A percentile compares a stretch with the other conserved stretches of the same genome.
phyloP scores from a whole-genome alignment of 2,797 vertebrate genomes.

The Notolepis coatsorum region DNA sequence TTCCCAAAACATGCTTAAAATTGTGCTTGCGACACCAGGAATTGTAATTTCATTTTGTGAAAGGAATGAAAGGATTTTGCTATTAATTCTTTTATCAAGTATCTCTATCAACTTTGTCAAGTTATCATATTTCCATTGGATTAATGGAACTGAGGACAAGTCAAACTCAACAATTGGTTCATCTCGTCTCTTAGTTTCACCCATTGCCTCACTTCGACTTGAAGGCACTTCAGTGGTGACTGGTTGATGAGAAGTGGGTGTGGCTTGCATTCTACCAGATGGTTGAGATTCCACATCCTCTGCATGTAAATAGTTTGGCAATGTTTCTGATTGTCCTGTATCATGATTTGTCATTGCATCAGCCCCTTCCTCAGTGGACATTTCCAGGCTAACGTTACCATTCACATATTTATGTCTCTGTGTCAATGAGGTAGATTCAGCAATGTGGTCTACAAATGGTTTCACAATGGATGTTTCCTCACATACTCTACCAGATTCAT shows the following conservation, averaged over 20 bases:
- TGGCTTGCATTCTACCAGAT: not conserved
- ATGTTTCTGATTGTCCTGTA: not conserved
- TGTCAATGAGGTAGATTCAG: not conserved
- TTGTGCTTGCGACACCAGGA: rapidly evolving
- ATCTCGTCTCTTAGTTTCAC: not conserved
- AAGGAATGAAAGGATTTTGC: rapidly evolving
- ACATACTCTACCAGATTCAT: not conserved
- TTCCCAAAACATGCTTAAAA: slow-evolving; percentile 53
- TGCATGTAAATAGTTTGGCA: not conserved
- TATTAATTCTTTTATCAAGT: not conserved
- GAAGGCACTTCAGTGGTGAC: not conserved
- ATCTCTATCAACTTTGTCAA: slow-evolving; percentile 13
- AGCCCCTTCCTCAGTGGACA: not conserved
- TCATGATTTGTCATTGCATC: not conserved
- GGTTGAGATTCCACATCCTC: not conserved
- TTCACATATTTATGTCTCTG: not conserved
- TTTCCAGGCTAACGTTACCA: not conserved
- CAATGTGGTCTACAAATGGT: not conserved
- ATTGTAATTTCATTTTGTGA: too few species aligned
- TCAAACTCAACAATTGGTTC: not conserved
- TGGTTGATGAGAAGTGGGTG: not conserved
- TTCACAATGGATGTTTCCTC: not conserved
- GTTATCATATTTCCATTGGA: slow-evolving; percentile 43
- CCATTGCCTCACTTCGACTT: not conserved
- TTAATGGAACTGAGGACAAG: slow-evolving; percentile 46